Conservation (phyloP, 2,113 vertebrate species). For the Leuciscus idus region DNA sequence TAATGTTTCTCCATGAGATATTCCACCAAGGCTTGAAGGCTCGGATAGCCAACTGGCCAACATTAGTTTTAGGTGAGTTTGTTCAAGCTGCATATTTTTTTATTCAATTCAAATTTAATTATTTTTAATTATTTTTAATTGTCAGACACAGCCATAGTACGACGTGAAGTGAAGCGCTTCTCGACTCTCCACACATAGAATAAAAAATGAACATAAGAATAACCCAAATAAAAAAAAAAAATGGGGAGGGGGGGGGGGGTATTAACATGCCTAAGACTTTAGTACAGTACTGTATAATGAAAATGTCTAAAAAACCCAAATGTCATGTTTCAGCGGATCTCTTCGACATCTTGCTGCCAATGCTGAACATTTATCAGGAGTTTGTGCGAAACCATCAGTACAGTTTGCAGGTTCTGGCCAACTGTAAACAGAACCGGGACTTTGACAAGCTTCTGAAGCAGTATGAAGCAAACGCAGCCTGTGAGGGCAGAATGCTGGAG, state of each 20-base stretch:
- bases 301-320: background rate
- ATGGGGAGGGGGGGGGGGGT: too few species aligned
- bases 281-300: background rate
- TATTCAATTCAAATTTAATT: background rate
- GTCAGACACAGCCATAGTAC: background rate
- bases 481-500: slow-evolving; percentile 96
- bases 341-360: slow-evolving; percentile 97
- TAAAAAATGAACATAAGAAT: background rate
- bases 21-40: slow-evolving; percentile 97
- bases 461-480: slow-evolving; percentile 95
- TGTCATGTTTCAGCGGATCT: slow-evolving; percentile 84
- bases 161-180: background rate
- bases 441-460: slow-evolving; percentile 99
- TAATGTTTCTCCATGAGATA: slow-evolving; percentile 99
- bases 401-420: slow-evolving; percentile 96
- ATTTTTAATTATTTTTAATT: background rate
- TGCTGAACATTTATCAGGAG: slow-evolving; percentile 99
- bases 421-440: slow-evolving; percentile 99
- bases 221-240: too few species aligned
- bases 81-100: background rate
- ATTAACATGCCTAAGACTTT: too few species aligned
- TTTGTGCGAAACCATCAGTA: slow-evolving; percentile 99
- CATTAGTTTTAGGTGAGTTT: slow-evolving; percentile 91
- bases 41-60: slow-evolving; percentile 96
- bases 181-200: background rate